Conservation (phyloP, 2,888 invertebrate species). For the Dynastes hyllus region DNA sequence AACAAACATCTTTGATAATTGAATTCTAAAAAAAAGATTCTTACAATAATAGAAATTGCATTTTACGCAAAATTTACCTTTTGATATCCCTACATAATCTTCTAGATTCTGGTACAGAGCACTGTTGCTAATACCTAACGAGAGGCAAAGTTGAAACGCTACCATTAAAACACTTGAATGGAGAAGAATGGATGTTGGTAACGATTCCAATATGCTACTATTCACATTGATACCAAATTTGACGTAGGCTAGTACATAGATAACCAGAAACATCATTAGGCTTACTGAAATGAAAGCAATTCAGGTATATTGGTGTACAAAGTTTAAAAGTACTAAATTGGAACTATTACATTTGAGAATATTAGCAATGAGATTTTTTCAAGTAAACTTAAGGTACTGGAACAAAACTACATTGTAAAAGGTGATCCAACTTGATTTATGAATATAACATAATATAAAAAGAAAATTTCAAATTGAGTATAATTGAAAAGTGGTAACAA, state of each 20-base stretch:
- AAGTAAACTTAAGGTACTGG: too few species aligned
- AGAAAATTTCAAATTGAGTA: too few species aligned
- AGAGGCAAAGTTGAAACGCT: conserved; percentile 84
- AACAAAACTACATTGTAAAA: too few species aligned
- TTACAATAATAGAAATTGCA: background rate
- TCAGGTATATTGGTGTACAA: background rate
- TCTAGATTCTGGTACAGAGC: conserved; percentile 90
- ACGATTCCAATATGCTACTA: conserved; percentile 79
- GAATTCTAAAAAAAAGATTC: conserved; percentile 77
- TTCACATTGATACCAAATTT: conserved; percentile 79
- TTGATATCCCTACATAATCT: conserved; percentile 81
- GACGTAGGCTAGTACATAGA: conserved; percentile 76
- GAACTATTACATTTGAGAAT: too few species aligned
- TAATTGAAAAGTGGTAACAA: too few species aligned
- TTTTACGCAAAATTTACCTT: conserved; percentile 73
- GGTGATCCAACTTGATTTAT: too few species aligned
- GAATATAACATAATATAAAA: too few species aligned
- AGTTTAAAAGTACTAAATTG: too few species aligned
- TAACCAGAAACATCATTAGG: conserved; percentile 78
- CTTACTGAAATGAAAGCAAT: conserved; percentile 70
- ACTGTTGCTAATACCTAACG: conserved; percentile 85
- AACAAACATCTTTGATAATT: conserved; percentile 82
- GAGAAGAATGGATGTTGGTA: conserved; percentile 78
- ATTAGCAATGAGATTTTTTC: too few species aligned
- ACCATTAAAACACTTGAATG: conserved; percentile 83